Base-by-base conservation (phyloP, 2,888 invertebrate species). In the Agrochola lychnidis region DNA sequence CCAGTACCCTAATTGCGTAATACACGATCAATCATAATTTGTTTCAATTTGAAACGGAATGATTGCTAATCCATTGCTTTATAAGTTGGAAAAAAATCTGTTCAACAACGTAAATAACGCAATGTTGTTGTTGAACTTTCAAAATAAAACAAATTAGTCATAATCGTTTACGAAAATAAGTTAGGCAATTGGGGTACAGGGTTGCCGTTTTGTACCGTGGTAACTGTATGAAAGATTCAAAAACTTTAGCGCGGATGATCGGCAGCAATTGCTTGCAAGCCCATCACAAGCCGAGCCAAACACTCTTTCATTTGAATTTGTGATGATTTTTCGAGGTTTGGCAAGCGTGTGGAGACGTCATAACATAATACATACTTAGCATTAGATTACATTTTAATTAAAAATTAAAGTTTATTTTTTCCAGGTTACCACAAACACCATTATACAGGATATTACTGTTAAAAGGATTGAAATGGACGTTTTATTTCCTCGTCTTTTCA, bases 401-500 rank as follows among this genome's bases (percentile, higher is more conserved):
- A 82, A 73, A 66, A 42, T 12, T 45, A 5, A 71, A 71, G 56
- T 66, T 64, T 25, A 9, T 70, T 61, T 45, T 70, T 96, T 94
- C 75, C 95, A 96, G 96, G 4, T 57, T 94, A 51, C 96, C 94
- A 4, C 91, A 83, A 2, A 88, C 75, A 57, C 91, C 95, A 1
- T 72, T 89, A 10, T 91, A 90, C 85, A 83, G 77, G 57, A 77
- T 92, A 4, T 0, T 95, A 61, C 45, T 95, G 53, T 84, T 81
- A 79, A 94, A 91, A 87, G 94, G 91, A 83, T 59, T 95, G 30
- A 95, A 94, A 88, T 91, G 84, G 30, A 90, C 93, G 22, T 93
- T 93, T 87, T 95, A 94, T 84, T 96, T 96, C 88, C 82, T 96
- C 40, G 16, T 96, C 19, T 96, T 96, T 88, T 93, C 94, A 22